These are phyloP conservation scores for Oenanthe melanoleuca DNA, from an alignment of 2,113 vertebrate genomes.

Conservation along the genomic window DNA sequence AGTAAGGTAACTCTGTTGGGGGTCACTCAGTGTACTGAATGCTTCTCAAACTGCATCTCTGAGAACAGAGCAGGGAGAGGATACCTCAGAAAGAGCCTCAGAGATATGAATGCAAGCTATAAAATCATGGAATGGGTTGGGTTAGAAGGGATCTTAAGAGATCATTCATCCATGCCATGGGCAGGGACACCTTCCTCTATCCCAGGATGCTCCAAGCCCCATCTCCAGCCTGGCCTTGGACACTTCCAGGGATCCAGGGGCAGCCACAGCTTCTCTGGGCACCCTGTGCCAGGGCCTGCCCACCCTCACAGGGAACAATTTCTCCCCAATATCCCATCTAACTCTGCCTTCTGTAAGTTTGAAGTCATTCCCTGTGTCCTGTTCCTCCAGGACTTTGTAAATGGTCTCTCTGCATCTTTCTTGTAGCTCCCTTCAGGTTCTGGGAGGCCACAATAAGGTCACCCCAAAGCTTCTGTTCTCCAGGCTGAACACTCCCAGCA, in stretches of 20 bases:
- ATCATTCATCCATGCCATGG: neutral
- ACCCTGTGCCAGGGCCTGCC: fast-evolving
- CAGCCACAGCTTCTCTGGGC: neutral
- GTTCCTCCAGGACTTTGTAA: neutral
- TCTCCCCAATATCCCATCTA: neutral
- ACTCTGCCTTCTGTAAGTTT: neutral
- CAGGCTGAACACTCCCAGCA: neutral
- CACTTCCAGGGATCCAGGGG: neutral
- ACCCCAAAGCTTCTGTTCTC: neutral
- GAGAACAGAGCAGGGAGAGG: neutral
- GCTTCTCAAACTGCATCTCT: neutral
- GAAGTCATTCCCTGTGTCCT: neutral
- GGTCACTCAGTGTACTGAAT: neutral
- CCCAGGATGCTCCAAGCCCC: fast-evolving
- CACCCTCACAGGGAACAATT: fast-evolving
- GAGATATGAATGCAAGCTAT: neutral
- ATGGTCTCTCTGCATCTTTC: neutral
- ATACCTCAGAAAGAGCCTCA: neutral
- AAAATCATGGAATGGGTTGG: neutral
- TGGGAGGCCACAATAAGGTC: neutral
- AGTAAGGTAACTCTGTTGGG: fast-evolving
- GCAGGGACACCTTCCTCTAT: neutral
- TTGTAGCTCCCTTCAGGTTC: neutral
- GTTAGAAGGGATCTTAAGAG: neutral
- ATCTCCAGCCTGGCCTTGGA: neutral